Base-by-base conservation (phyloP, 2,113 vertebrate species). In the Etia nguti region DNA sequence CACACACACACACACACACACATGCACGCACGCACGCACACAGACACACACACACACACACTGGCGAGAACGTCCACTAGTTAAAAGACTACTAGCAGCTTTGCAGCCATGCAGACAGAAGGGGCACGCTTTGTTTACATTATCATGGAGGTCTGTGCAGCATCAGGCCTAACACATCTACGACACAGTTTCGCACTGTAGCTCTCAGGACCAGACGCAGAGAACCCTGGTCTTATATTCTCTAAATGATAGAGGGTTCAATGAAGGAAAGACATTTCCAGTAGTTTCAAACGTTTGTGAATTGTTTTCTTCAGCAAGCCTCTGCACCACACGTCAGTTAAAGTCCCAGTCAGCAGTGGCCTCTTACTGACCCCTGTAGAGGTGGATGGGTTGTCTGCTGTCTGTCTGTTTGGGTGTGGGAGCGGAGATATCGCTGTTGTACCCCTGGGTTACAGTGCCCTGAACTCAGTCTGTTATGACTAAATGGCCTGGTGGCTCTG, bases 401-500 rank as follows among this genome's bases (percentile, higher is more conserved):
- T 56, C 54, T 83, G 90, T 52, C 60, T 81, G 77, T 87, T 77
- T 88, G 92, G 79, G 77, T 92, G 93, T 95, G 90, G 89, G 89
- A 81, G 89, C 83, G 88, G 87, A 93, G 94, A 93, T 93, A 92
- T 90, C 84, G 41, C 90, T 29, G 26, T 55, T 60, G 22, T 94
- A 91, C 91, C 94, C 91, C 70, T 48, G 82, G 94, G 93, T 95
- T 96, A 95, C 94, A 94, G 92, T 95, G 94, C 86, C 91, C 93
- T 93, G 90, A 94, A 95, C 92, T 93, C 84, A 89, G 89, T 82
- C 81, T 96, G 96, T 95, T 96, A 94, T 96, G 94, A 94, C 94
- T 95, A 88, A 91, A 92, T 89, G 94, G 92, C 96, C 92, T 59
- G 84, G 86, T 94, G 95, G 92, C 91, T 85, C 90, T 87, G 87